Evolutionary conservation across 2,888 invertebrate species (phyloP).

Genomic region (Drosophila fungiperda): DNA sequence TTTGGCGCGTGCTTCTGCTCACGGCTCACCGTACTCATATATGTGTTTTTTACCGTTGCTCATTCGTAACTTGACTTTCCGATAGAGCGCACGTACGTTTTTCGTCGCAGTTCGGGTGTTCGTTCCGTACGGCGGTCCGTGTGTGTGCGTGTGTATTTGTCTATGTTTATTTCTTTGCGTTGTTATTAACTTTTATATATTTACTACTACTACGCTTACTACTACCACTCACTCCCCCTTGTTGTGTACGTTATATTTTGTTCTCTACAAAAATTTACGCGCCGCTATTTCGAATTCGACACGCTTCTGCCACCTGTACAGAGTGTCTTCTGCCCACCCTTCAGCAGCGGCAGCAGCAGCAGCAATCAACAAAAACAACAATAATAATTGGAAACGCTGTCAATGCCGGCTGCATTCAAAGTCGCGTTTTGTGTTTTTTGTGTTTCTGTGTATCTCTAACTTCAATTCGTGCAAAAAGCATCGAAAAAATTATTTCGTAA

Average conservation of each 20-base stretch:
- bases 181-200: slow-evolving; percentile 70
- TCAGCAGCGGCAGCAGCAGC: slow-evolving; percentile 11
- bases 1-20: slow-evolving; percentile 61
- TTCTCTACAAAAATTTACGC: slow-evolving; percentile 53
- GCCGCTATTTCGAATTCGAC: slow-evolving; percentile 50
- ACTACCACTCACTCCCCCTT: slow-evolving; percentile 40
- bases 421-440: slow-evolving; percentile 46
- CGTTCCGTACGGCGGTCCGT: slow-evolving; percentile 37
- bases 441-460: slow-evolving; percentile 40
- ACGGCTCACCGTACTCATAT: slow-evolving; percentile 38
- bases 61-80: slow-evolving; percentile 75
- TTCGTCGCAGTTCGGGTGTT: slow-evolving; percentile 18
- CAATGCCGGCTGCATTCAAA: slow-evolving; percentile 68
- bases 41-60: slow-evolving; percentile 58
- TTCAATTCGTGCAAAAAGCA: slow-evolving; percentile 42
- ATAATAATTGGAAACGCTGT: slow-evolving; percentile 53
- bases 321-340: slow-evolving; percentile 21
- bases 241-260: slow-evolving; percentile 40
- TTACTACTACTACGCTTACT: slow-evolving; percentile 53
- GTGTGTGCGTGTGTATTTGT: slow-evolving; percentile 36
- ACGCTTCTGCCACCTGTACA: slow-evolving; percentile 66
- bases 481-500: slow-evolving; percentile 41
- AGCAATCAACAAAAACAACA: slow-evolving; percentile 13
- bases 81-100: slow-evolving; percentile 69
- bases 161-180: slow-evolving; percentile 70